These are phyloP conservation scores for Ypsolopha scabrella DNA, from an alignment of 2,888 invertebrate genomes.

Conservation along the genomic window DNA sequence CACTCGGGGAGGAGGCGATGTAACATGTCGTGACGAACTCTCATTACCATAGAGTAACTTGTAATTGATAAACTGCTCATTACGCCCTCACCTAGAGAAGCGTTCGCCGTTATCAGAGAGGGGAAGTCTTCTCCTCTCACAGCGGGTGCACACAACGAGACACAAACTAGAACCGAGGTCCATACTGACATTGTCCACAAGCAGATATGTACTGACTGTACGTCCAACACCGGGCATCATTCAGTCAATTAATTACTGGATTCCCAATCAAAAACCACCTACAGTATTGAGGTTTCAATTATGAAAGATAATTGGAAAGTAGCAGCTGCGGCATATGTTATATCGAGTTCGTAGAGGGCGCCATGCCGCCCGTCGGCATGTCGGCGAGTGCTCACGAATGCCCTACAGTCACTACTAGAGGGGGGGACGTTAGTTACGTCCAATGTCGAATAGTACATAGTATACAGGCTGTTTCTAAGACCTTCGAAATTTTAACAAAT, in stretches of 20 bases:
- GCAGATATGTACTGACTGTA: constrained; percentile 19
- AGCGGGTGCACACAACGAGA: background rate
- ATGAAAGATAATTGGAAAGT: constrained; percentile 14
- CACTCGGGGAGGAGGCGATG: too few relatives aligned
- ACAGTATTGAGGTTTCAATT: constrained; percentile 33
- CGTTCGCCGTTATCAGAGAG: constrained; percentile 78
- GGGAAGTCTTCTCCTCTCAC: constrained; percentile 74
- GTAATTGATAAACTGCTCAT: too few relatives aligned
- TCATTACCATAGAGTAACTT: too few relatives aligned
- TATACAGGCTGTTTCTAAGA: background rate
- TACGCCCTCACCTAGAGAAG: constrained; percentile 80
- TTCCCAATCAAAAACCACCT: constrained; percentile 14
- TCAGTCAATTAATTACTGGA: constrained; percentile 16
- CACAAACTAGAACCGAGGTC: constrained; percentile 17
- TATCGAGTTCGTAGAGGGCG: background rate
- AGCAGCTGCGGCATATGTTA: background rate
- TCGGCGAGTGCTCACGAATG: background rate
- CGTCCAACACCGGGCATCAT: constrained; percentile 39
- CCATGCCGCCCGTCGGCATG: background rate
- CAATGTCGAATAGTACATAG: too few relatives aligned
- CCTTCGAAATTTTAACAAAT: background rate
- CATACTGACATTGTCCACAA: constrained; percentile 36
- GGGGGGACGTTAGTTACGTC: background rate
- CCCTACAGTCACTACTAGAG: background rate
- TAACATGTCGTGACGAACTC: too few relatives aligned